phyloP scores from a whole-genome alignment of 2,888 invertebrate species.

The Polyommatus iphigenia region DNA sequence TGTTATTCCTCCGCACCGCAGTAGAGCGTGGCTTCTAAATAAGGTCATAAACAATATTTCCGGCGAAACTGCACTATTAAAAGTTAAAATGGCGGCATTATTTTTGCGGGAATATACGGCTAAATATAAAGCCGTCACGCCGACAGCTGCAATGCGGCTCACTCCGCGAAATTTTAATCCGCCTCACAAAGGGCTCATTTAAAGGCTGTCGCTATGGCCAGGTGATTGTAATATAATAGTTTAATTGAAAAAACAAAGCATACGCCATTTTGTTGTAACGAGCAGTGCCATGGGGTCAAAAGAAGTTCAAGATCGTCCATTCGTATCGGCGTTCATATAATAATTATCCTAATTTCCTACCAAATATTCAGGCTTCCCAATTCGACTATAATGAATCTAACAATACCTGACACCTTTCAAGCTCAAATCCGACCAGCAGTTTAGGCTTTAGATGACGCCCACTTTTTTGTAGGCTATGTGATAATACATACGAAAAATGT shows the following conservation, averaged over 20 bases:
- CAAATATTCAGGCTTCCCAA: too few species aligned
- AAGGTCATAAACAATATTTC: background rate
- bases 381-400: too few species aligned
- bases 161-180: background rate
- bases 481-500: too few species aligned
- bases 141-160: background rate
- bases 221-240: background rate
- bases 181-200: background rate
- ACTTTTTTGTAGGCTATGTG: too few species aligned
- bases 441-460: too few species aligned
- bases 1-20: background rate
- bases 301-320: too few species aligned
- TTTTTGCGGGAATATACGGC: background rate
- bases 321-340: too few species aligned
- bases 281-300: too few species aligned
- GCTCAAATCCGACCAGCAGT: too few species aligned
- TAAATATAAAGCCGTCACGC: background rate
- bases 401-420: too few species aligned
- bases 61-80: background rate
- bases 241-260: background rate
- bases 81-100: conserved; percentile 11
- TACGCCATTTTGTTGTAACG: background rate
- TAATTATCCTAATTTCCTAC: too few species aligned
- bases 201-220: background rate
- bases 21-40: background rate